phyloP scores from a whole-genome alignment of 2,113 vertebrate species.

The Eupsittula cactorum region DNA sequence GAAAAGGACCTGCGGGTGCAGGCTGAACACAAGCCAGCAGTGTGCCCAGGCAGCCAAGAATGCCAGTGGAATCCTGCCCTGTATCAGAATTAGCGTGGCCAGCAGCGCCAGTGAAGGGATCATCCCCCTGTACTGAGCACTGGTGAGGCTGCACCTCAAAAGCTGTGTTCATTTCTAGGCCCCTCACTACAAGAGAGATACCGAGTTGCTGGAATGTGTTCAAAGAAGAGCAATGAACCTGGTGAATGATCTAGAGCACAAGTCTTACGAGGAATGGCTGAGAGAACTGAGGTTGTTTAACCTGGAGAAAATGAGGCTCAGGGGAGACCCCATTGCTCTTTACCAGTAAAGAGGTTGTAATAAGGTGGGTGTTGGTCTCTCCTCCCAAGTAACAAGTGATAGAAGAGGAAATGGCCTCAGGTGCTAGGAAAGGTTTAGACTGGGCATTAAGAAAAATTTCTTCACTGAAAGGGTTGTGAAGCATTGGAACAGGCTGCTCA shows the following conservation, averaged over 20 bases:
- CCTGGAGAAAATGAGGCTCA: not conserved
- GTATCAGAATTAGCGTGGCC: not conserved
- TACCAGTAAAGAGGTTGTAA: not conserved
- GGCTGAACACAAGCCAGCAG: not conserved
- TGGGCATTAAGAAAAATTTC: not conserved
- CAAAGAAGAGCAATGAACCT: not conserved
- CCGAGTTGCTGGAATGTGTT: not conserved
- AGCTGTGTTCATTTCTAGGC: not conserved
- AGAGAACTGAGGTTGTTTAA: not conserved
- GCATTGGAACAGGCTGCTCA: not conserved
- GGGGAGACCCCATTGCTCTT: not conserved
- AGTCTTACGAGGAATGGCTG: not conserved
- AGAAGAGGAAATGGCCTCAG: not conserved
- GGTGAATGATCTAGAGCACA: not conserved
- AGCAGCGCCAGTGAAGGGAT: not conserved
- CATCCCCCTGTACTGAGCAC: not conserved
- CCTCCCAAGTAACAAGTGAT: accelerated
- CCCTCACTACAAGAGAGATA: not conserved
- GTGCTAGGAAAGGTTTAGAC: accelerated
- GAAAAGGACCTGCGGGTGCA: not conserved
- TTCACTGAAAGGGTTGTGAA: not conserved
- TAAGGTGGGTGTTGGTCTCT: not conserved
- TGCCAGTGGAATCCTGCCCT: not conserved
- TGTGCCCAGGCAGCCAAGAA: not conserved
- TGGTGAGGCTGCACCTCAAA: not conserved